Conservation (phyloP, 2,113 vertebrate species). For the Rhabdornis inornatus region DNA sequence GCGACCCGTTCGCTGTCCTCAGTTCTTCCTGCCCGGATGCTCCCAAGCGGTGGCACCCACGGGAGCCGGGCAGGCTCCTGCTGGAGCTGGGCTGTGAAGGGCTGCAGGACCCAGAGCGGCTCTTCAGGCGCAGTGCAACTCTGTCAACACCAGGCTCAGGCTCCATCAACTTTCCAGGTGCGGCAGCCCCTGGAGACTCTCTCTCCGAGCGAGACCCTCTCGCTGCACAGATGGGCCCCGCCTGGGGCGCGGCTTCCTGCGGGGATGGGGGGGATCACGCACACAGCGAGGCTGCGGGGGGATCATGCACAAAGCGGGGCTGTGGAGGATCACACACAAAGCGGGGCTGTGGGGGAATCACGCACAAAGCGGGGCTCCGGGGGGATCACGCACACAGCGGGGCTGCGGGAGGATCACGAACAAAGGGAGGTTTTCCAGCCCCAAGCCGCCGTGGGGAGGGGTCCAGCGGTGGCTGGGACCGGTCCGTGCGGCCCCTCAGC, state of each 20-base stretch:
- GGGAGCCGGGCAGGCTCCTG: not conserved
- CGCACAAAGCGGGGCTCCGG: not conserved
- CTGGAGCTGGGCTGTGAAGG: not conserved
- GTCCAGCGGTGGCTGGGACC: not conserved
- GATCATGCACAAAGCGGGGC: not conserved
- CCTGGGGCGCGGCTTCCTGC: not conserved
- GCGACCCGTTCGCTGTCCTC: accelerated
- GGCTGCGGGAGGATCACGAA: not conserved
- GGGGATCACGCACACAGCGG: not conserved
- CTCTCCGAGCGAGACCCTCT: accelerated
- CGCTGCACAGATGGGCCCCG: not conserved
- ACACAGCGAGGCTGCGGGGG: too few relatives aligned
- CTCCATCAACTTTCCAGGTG: too few relatives aligned
- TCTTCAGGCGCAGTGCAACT: not conserved
- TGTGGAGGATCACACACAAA: too few relatives aligned
- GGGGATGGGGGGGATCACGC: not conserved
- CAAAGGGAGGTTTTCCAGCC: not conserved
- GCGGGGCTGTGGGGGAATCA: not conserved
- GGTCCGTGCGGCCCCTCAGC: not conserved
- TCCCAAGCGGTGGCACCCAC: not conserved
- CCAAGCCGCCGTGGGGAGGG: not conserved
- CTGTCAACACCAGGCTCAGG: not conserved
- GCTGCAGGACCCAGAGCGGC: not conserved
- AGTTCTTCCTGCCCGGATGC: not conserved
- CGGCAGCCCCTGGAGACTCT: not conserved